These are phyloP conservation scores for Exocentrus adspersus DNA, from an alignment of 2,888 invertebrate genomes.

Conservation along the genomic window DNA sequence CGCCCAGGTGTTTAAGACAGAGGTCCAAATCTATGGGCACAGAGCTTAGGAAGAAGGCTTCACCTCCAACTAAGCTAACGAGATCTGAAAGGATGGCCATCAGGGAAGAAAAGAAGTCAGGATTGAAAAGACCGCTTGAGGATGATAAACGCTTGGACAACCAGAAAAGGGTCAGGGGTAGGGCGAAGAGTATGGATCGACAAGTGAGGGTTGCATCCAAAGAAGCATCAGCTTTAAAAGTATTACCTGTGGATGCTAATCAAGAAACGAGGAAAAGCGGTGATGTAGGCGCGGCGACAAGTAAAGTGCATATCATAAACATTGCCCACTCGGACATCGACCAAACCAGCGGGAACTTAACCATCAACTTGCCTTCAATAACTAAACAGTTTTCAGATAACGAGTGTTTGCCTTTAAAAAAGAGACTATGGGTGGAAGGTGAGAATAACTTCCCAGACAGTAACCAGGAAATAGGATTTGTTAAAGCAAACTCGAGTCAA, in stretches of 20 bases:
- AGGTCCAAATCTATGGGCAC: conserved; percentile 21
- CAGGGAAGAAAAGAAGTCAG: too few species aligned
- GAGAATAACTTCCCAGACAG: too few species aligned
- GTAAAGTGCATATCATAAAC: conserved; percentile 21
- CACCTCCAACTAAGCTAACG: not conserved
- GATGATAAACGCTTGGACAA: too few species aligned
- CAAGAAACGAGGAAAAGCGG: not conserved
- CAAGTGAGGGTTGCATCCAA: too few species aligned
- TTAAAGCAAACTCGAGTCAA: not conserved
- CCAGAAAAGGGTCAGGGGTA: not conserved
- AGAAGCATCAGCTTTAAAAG: conserved; percentile 1
- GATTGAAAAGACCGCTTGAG: too few species aligned
- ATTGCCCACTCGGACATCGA: conserved; percentile 18
- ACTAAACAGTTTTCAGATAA: conserved; percentile 28
- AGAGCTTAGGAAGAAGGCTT: not conserved
- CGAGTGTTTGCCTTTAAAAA: conserved; percentile 27
- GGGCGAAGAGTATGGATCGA: too few species aligned
- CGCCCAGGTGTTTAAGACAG: not conserved
- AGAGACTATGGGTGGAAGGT: conserved; percentile 13
- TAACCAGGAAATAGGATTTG: too few species aligned
- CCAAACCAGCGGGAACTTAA: conserved; percentile 12
- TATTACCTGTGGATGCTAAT: conserved; percentile 6
- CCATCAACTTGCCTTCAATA: conserved; percentile 26
- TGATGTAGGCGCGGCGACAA: conserved; percentile 2
- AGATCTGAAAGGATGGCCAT: too few species aligned